Base-by-base conservation (phyloP, 2,113 vertebrate genomes). In the Phaethornis superciliosus region DNA sequence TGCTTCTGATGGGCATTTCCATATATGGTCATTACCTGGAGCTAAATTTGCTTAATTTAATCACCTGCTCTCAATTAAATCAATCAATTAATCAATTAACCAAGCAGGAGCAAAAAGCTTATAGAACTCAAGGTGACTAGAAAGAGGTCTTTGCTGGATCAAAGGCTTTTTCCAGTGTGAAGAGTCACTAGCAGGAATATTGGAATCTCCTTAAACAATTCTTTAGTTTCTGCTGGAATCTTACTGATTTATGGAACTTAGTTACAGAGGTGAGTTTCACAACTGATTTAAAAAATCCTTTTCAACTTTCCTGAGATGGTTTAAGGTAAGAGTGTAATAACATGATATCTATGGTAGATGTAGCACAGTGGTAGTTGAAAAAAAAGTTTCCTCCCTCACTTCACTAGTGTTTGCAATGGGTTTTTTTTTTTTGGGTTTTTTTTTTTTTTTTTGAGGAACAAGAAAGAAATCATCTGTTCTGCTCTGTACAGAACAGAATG, bases 71-170 rank as follows among this genome's bases (percentile, higher is more conserved):
- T 56, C 88, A 88, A 27, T 71, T 6, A 88, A 78, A 55, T 59
- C 52, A 63, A 12, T 78, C 83, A 77, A 23, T 27, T n/a, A n/a
- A n/a, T n/a, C n/a, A n/a, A n/a, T n/a, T n/a, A n/a, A 26, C 11
- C 44, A 56, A 56, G 37, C 37, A 90, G 68, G 51, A 2, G 2
- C 49, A 49, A 22, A 46, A 80, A 33, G 30, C 68, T 72, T 47
- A 58, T 9, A 40, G 35, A 85, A 20, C 52, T 83, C 28, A 62
- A 85, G 71, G 76, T 52, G 51, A 83, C 23, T 0, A 47, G 5
- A 4, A 26, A 2, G 0, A 13, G 15, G 2, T n/a, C 1, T 3
- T 83, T 63, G 4, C 4, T 64, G 13, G 18, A 16, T 30, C 8
- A 15, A 71, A 78, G 16, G 17, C 2, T 23, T 77, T 77, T 67